These are phyloP conservation scores for Anolis apletophallus DNA, from an alignment of 2,797 vertebrate genomes.

Conservation along the genomic window DNA sequence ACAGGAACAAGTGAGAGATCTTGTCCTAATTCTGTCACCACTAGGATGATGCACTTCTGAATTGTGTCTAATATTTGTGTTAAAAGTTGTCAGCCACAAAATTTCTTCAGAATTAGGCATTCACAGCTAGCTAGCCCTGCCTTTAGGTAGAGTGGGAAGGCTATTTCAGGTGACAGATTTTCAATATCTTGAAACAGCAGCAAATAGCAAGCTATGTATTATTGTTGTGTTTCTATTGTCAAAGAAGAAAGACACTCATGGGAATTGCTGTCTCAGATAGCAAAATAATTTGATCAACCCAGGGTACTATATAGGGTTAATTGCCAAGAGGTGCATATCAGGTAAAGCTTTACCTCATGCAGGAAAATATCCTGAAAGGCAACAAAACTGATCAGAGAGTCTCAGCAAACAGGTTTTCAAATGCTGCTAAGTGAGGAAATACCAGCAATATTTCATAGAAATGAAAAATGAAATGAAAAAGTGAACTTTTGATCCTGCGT, in stretches of 20 bases:
- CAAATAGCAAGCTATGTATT: background rate
- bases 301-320: background rate
- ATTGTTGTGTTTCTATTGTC: background rate
- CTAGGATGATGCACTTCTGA: constrained; percentile 45
- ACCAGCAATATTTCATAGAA: constrained; percentile 1
- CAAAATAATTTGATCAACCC: background rate
- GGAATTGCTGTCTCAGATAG: background rate
- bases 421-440: constrained; percentile 12
- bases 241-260: background rate
- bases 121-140: constrained; percentile 11
- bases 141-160: background rate
- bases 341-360: background rate
- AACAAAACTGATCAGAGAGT: constrained; percentile 34
- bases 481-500: no score
- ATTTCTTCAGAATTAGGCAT: constrained; percentile 54
- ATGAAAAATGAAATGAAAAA: no score
- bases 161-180: background rate
- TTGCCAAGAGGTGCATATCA: background rate
- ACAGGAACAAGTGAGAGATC: constrained; percentile 45
- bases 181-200: background rate
- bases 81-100: constrained; percentile 38
- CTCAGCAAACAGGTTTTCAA: constrained; percentile 31
- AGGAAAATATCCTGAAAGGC: background rate
- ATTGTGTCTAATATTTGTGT: constrained; percentile 39
- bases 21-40: constrained; percentile 67